Conservation (phyloP, 1,140 invertebrate species). For the Vanessa tameamea region DNA sequence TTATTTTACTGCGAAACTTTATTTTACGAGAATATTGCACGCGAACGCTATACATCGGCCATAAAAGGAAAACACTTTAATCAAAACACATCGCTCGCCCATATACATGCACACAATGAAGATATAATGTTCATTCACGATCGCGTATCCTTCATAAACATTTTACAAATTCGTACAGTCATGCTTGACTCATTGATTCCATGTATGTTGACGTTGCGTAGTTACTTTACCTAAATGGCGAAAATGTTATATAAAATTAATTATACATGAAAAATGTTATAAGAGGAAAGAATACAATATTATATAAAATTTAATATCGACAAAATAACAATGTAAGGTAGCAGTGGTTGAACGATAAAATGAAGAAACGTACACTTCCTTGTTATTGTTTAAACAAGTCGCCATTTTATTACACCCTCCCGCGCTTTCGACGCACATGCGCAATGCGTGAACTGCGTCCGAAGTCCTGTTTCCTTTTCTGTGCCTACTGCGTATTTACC, state of each 20-base stretch:
- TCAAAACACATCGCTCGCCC: slow-evolving; percentile 13
- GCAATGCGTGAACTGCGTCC: slow-evolving; percentile 36
- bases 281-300: no score
- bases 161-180: slow-evolving; percentile 22
- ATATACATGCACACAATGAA: background rate
- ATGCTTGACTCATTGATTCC: slow-evolving; percentile 23
- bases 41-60: slow-evolving; percentile 9
- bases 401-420: slow-evolving; percentile 48
- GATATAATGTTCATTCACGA: slow-evolving; percentile 27
- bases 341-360: background rate
- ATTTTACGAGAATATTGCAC: background rate
- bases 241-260: background rate
- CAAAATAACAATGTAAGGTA: no score
- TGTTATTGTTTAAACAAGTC: slow-evolving; percentile 33
- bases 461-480: slow-evolving; percentile 22
- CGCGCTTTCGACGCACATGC: slow-evolving; percentile 57
- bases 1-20: background rate
- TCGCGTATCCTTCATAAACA: slow-evolving; percentile 12
- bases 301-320: no score
- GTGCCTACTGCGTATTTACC: slow-evolving; percentile 40
- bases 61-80: slow-evolving; percentile 19
- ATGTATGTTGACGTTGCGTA: slow-evolving; percentile 10
- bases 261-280: no score
- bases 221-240: background rate
- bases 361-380: background rate